Percentiles rank a stretch among this genome's conserved stretches.
Conservation (phyloP, 2,113 vertebrate genomes). For the Onychorhynchus coronatus region DNA sequence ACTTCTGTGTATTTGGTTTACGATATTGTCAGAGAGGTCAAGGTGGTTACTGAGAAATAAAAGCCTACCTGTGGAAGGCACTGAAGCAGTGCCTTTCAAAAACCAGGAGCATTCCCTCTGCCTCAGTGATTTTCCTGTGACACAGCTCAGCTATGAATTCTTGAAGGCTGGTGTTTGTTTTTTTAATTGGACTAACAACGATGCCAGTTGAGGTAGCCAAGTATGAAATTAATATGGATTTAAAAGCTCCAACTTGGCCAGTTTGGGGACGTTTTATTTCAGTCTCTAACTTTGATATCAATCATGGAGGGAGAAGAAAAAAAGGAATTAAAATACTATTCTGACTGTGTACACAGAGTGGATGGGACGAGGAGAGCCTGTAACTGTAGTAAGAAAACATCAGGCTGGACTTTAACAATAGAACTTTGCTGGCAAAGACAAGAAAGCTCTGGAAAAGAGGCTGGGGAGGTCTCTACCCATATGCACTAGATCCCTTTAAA, state of each 20-base stretch:
- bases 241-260: not conserved
- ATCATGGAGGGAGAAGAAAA: not conserved
- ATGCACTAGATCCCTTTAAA: not conserved
- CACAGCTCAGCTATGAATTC: not conserved
- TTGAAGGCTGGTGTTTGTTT: not conserved
- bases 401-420: not conserved
- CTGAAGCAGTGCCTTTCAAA: not conserved
- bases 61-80: not conserved
- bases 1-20: not conserved
- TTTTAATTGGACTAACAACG: not conserved
- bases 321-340: not conserved
- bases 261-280: not conserved
- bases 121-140: not conserved
- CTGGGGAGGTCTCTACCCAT: not conserved
- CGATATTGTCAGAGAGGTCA: not conserved
- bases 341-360: not conserved
- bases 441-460: not conserved
- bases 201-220: not conserved
- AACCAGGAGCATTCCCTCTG: not conserved
- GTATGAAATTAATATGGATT: not conserved
- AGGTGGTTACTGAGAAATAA: not conserved
- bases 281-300: not conserved
- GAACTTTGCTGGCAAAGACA: not conserved
- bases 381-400: not conserved
- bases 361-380: not conserved